phyloP scores from a whole-genome alignment of 1,140 invertebrate species.

The Pentalonia nigronervosa region DNA sequence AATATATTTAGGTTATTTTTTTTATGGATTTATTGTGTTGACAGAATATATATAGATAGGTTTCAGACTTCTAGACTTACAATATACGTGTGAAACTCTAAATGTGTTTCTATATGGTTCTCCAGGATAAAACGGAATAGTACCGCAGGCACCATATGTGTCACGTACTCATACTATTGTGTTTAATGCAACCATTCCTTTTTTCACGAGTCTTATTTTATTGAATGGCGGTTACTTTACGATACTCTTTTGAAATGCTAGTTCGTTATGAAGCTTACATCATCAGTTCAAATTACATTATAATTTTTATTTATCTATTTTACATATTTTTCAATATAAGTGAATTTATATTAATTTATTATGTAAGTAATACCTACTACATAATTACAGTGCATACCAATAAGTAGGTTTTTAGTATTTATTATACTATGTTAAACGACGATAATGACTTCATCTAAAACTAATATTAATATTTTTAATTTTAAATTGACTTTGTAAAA shows the following conservation, averaged over 20 bases:
- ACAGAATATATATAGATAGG: neutral
- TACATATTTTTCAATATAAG: too few species aligned
- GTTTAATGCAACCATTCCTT: neutral
- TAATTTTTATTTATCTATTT: neutral
- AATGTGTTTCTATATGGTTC: neutral
- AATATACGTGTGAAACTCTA: neutral
- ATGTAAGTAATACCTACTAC: neutral
- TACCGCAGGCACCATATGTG: neutral
- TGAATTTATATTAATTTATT: neutral
- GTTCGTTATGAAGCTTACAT: neutral
- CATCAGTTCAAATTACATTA: neutral
- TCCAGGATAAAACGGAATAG: constrained; percentile 3
- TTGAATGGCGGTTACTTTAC: neutral
- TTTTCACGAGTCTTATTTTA: neutral
- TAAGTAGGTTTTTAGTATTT: neutral
- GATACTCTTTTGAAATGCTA: neutral
- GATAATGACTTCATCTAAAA: neutral
- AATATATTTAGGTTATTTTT: neutral
- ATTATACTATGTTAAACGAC: neutral
- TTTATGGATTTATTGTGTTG: neutral
- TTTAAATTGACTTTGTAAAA: neutral
- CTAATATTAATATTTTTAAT: neutral
- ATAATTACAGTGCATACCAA: neutral
- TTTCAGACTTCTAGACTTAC: constrained; percentile 9
- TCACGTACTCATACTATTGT: neutral